These are phyloP conservation scores for Rutpela maculata DNA, from an alignment of 2,888 invertebrate species.

Conservation along the genomic window DNA sequence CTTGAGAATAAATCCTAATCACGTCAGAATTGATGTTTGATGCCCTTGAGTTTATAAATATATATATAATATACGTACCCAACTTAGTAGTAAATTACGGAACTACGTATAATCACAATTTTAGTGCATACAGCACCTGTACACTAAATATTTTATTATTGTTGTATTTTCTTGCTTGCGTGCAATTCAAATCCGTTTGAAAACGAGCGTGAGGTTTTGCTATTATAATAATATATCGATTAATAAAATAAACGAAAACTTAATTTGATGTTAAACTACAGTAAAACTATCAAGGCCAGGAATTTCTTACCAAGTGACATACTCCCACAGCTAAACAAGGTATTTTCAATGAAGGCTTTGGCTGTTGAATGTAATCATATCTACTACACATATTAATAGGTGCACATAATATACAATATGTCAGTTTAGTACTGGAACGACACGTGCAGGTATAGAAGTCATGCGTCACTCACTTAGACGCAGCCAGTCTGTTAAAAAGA, in stretches of 20 bases:
- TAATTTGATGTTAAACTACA: not conserved
- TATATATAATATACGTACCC: not conserved
- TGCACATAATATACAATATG: not conserved
- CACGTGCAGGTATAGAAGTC: not conserved
- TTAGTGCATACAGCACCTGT: not conserved
- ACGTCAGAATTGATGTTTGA: not conserved
- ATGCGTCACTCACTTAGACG: not conserved
- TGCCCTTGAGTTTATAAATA: not conserved
- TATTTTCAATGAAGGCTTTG: constrained; percentile 14
- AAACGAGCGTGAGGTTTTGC: no score
- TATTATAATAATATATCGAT: not conserved
- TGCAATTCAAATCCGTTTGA: no score
- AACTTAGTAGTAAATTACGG: not conserved
- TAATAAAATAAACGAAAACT: not conserved
- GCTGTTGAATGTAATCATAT: not conserved
- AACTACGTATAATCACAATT: not conserved
- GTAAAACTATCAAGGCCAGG: not conserved
- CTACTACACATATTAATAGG: not conserved
- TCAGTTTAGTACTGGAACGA: not conserved
- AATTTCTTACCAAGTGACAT: constrained; percentile 40
- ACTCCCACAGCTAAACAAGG: constrained; percentile 27
- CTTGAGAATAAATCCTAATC: no score
- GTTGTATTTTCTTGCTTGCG: no score
- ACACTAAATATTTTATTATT: no score
- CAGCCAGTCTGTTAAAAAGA: not conserved